A percentile compares a stretch with the other conserved stretches of the same genome.
Evolutionary conservation across 2,113 vertebrate genomes (phyloP).

Genomic region (Amazona guildingii): DNA sequence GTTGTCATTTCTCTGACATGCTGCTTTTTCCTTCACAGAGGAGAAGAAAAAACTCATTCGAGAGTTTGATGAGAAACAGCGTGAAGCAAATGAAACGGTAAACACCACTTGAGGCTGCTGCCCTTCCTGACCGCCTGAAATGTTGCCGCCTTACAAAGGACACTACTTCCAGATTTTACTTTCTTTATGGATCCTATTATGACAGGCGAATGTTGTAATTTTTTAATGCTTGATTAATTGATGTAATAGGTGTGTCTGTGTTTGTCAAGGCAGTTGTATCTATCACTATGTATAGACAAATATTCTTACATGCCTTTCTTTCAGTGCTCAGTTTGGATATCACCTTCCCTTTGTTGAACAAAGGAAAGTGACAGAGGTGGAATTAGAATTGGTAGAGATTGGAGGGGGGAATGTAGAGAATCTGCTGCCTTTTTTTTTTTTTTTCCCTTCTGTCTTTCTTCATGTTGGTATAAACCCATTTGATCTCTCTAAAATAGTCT

Average conservation of each 20-base stretch:
- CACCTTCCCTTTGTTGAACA: not conserved
- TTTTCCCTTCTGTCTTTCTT: not conserved
- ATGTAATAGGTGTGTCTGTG: not conserved
- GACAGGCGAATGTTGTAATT: not conserved
- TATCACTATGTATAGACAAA: accelerated
- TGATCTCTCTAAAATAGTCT: not conserved
- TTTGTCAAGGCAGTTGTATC: not conserved
- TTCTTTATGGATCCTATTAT: not conserved
- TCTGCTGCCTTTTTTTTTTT: not conserved
- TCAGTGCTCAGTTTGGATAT: not conserved
- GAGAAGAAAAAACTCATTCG: conserved; percentile 90
- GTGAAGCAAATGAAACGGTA: conserved; percentile 93
- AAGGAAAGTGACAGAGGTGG: not conserved
- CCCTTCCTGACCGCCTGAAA: not conserved
- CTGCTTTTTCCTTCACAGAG: conserved; percentile 75
- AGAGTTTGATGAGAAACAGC: conserved; percentile 89
- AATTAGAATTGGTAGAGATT: not conserved
- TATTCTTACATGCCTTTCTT: not conserved
- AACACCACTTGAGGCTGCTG: not conserved
- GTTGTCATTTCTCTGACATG: not conserved
- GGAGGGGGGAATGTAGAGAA: not conserved
- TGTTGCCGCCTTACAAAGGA: not conserved
- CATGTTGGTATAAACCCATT: not conserved
- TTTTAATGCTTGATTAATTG: not conserved
- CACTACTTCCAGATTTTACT: not conserved